Evolutionary conservation across 2,797 vertebrate genomes (phyloP).

Genomic region (Ibycter americanus): DNA sequence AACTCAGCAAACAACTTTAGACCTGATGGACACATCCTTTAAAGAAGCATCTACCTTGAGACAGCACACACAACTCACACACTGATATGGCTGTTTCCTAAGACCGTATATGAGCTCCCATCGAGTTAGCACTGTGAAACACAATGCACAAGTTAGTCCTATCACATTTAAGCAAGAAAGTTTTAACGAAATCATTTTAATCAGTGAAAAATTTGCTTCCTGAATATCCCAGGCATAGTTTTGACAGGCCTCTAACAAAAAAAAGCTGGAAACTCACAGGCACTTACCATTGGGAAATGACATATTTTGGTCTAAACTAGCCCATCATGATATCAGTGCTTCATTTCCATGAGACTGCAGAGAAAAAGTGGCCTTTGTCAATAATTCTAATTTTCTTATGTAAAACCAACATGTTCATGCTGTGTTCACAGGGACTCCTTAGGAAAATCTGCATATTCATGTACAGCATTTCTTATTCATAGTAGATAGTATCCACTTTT

Average conservation of each 20-base stretch:
- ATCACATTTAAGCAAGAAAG: not conserved
- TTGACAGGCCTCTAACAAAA: not conserved
- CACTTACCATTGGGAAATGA: not conserved
- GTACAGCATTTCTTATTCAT: not conserved
- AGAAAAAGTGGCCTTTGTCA: not conserved
- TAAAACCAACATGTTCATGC: not conserved
- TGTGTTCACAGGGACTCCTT: not conserved
- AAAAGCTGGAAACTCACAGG: not conserved
- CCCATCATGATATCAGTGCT: not conserved
- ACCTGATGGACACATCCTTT: not conserved
- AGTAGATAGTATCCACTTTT: not conserved
- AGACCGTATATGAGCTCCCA: not conserved
- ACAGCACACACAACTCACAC: not conserved
- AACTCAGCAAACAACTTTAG: not conserved
- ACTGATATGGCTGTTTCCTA: not conserved
- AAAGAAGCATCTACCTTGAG: not conserved
- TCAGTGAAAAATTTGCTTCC: not conserved
- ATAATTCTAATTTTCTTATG: not conserved
- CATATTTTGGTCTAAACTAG: not conserved
- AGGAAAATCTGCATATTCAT: not conserved
- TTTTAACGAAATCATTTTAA: not conserved
- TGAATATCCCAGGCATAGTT: not conserved
- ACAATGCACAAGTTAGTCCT: not conserved
- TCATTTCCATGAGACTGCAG: not conserved
- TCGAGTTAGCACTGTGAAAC: not conserved